phyloP scores from a whole-genome alignment of 2,113 vertebrate species.

The Gobiocypris rarus region DNA sequence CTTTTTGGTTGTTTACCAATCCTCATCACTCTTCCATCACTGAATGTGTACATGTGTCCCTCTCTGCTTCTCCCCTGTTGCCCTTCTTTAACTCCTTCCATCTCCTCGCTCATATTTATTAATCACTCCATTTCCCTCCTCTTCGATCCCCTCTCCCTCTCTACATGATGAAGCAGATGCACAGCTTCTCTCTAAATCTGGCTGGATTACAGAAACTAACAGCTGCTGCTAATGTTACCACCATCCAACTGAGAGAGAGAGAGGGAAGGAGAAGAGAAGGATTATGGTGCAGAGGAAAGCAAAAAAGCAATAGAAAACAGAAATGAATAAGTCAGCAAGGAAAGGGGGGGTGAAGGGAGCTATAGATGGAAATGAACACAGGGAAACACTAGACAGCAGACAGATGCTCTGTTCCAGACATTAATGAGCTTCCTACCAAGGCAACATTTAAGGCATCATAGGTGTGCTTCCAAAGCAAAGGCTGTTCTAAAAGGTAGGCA shows the following conservation, averaged over 20 bases:
- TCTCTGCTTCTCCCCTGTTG: conserved; percentile 9
- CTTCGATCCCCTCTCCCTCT: conserved; percentile 1
- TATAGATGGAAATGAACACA: background rate
- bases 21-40: conserved; percentile 20
- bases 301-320: background rate
- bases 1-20: background rate
- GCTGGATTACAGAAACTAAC: conserved; percentile 50
- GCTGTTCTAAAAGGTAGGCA: background rate
- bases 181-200: conserved; percentile 41
- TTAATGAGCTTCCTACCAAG: background rate
- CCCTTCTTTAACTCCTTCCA: conserved; percentile 16
- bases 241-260: conserved; percentile 2
- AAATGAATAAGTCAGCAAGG: conserved; percentile 12
- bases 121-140: conserved; percentile 21
- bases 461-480: background rate
- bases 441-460: conserved; percentile 17
- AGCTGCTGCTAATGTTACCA: conserved; percentile 51
- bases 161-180: conserved; percentile 42
- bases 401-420: background rate
- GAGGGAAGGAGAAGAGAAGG: background rate
- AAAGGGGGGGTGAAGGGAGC: background rate
- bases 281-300: conserved; percentile 2
- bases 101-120: conserved; percentile 3
- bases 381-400: conserved; percentile 2
- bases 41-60: conserved; percentile 31